These are phyloP conservation scores for Caenorhabditis tropicalis DNA, from an alignment of 1,140 invertebrate genomes.

Conservation along the genomic window DNA sequence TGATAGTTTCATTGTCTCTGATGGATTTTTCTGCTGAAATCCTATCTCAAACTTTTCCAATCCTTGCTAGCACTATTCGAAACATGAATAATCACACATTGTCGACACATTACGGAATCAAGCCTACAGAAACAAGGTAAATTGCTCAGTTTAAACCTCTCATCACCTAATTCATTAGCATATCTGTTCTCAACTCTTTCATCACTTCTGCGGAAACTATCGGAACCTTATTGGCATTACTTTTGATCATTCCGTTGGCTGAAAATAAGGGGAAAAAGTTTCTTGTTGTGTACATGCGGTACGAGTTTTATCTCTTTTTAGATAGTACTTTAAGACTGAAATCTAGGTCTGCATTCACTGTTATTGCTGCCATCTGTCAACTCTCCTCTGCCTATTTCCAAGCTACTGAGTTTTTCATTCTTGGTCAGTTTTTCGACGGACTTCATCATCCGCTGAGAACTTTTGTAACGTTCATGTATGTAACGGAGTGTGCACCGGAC, in stretches of 20 bases:
- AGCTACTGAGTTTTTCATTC: background rate
- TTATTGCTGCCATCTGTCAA: background rate
- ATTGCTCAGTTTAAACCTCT: background rate
- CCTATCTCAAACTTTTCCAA: background rate
- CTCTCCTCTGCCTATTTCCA: background rate
- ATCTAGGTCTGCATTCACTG: background rate
- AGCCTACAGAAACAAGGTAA: background rate
- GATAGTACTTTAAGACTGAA: background rate
- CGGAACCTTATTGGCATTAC: background rate
- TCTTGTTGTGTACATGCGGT: background rate
- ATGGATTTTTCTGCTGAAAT: background rate
- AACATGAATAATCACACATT: background rate
- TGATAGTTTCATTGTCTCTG: background rate
- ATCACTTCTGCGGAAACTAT: constrained; percentile 1
- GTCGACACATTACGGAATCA: background rate
- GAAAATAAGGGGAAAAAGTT: background rate
- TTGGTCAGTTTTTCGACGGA: background rate
- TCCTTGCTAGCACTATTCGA: background rate
- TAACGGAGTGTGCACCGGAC: constrained; percentile 1
- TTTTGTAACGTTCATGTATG: background rate
- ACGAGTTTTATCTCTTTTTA: background rate
- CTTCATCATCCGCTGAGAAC: background rate
- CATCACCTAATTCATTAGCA: background rate
- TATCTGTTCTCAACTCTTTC: background rate
- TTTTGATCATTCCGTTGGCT: background rate